Base-by-base conservation (phyloP, 2,797 vertebrate genomes). In the Danio jaintianensis region DNA sequence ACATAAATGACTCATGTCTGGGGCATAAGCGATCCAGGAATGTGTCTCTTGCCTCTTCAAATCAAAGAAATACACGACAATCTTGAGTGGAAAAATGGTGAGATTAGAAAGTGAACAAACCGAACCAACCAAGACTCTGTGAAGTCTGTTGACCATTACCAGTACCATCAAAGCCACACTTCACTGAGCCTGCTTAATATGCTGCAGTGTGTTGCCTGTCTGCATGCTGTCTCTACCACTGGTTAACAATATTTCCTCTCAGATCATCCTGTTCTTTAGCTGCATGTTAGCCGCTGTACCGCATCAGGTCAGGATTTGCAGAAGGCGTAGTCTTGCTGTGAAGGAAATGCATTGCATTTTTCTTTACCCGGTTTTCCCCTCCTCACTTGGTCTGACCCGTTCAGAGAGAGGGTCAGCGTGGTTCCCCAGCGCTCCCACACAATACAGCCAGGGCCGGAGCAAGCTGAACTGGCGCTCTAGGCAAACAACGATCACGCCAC, bases 291-390 rank as follows among this genome's bases (percentile, higher is more conserved):
- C 36, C 2, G 7, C 18, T 9, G 3, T 50, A 67, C 45, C 8
- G 0, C 36, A 5, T 61, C 45, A 59, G 56, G 64, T 79, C 66
- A 61, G 76, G 66, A 70, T 61, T 61, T 61, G 45, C 47, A 59
- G 8, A 68, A 52, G 66, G 36, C 66, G 61, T 61, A 52, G 36
- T 22, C 56, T 62, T 50, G 56, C 66, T 71, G 66, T 70, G 67
- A 71, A 70, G 1, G 13, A 79, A 70, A 79, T 79, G 29, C 55
- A 70, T 70, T 70, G 52, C 55, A 59, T 78, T 8, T 70, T 61
- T 43, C 55, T 61, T 70, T 50, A 29, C 40, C 29, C 15, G 58
- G 36, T 48, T 15, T 42, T 16, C 20, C 45, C 20, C 4, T n/a
- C 29, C 55, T 61, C 10, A 11, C 22, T 36, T 6, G 5, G 12